These are phyloP conservation scores for Drosophila flavopinicola DNA, from an alignment of 2,888 invertebrate genomes.

Conservation along the genomic window DNA sequence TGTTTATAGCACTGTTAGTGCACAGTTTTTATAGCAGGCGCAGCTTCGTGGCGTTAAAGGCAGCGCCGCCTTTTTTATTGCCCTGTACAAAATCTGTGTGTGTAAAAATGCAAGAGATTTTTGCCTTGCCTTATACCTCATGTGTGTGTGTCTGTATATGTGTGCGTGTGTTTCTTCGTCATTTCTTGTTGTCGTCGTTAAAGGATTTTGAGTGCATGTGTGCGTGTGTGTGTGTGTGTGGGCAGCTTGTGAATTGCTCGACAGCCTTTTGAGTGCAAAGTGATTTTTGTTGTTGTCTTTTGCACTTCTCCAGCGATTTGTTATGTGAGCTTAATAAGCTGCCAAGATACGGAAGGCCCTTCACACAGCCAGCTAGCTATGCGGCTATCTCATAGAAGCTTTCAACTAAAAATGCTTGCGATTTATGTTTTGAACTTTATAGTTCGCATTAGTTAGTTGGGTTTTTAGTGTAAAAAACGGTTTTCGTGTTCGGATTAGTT, in stretches of 20 bases:
- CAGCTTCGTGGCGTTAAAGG: constrained; percentile 41
- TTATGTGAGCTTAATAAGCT: constrained; percentile 46
- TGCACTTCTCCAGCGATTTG: constrained; percentile 49
- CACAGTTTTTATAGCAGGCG: constrained; percentile 43
- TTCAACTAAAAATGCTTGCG: neutral
- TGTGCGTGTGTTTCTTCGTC: constrained; percentile 25
- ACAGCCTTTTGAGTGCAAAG: constrained; percentile 67
- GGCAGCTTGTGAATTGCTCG: constrained; percentile 43
- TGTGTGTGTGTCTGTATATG: constrained; percentile 11
- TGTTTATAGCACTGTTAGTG: constrained; percentile 49
- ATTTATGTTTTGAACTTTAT: neutral
- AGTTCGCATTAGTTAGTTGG: no score
- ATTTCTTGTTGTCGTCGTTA: constrained; percentile 41
- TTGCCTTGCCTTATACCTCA: constrained; percentile 24
- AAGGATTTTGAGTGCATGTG: constrained; percentile 41
- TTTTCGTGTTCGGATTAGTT: neutral
- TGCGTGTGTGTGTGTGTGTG: constrained; percentile 24
- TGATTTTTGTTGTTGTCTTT: constrained; percentile 62
- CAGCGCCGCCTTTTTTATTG: constrained; percentile 50
- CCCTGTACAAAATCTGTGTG: constrained; percentile 40
- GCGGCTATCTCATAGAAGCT: constrained; percentile 17
- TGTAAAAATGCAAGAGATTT: constrained; percentile 48
- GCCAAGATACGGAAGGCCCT: constrained; percentile 23
- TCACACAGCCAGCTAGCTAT: constrained; percentile 12
- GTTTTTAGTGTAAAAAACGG: neutral